A percentile compares a stretch with the other conserved stretches of the same genome.
Evolutionary conservation across 1,140 invertebrate genomes (phyloP).

Genomic region (Tyrophagus putrescentiae): DNA sequence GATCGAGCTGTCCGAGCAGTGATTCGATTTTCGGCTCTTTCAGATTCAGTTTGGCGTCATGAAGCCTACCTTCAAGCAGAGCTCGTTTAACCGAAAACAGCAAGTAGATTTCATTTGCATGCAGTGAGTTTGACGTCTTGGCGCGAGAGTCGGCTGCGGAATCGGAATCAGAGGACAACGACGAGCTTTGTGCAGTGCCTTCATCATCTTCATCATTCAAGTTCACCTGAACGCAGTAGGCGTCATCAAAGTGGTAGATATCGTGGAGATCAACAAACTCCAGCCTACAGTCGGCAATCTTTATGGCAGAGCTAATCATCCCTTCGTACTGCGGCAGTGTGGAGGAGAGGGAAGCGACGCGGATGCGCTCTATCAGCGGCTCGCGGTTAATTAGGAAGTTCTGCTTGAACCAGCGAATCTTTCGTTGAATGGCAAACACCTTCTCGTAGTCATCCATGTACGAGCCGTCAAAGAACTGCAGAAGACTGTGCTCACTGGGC

Average conservation of each 20-base stretch:
- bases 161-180: too few species aligned
- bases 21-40: not conserved
- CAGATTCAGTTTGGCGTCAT: not conserved
- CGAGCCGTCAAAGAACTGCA: not conserved
- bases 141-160: not conserved
- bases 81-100: not conserved
- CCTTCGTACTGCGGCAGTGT: not conserved
- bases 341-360: not conserved
- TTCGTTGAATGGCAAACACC: not conserved
- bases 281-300: not conserved
- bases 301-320: not conserved
- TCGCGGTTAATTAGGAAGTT: slow-evolving; percentile 1
- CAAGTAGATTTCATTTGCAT: slow-evolving; percentile 7
- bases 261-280: slow-evolving; percentile 12
- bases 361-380: not conserved
- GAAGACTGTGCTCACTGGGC: not conserved
- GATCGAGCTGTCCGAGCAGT: not conserved
- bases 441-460: not conserved
- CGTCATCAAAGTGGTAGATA: slow-evolving; percentile 12
- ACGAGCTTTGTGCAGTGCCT: not conserved
- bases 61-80: not conserved
- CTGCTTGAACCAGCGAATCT: slow-evolving; percentile 17
- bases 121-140: not conserved
- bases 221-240: slow-evolving; percentile 10
- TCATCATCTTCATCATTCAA: not conserved